Evolutionary conservation across 2,888 invertebrate genomes (phyloP), one percentile per base, ranked within the genome.

Genomic region (Coelinius sp.): DNA sequence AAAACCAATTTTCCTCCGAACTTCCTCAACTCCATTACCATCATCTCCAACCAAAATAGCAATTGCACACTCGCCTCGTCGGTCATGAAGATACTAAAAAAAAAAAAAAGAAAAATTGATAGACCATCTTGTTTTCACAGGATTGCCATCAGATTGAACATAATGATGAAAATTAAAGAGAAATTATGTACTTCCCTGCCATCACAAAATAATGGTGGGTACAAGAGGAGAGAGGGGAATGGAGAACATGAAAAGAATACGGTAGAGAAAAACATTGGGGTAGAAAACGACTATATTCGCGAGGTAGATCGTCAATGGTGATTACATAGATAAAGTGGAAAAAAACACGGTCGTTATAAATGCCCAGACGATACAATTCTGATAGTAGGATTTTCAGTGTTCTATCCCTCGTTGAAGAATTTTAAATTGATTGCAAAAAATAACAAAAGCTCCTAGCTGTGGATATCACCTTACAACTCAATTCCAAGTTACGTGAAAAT

Each of bases 31-130:
- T 35, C 70, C 73, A 68, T 77, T 76, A 73, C 75, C 72, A 31
- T 64, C 68, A 25, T 53, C 69, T 59, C 38, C 68, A 68, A 76
- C 75, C 1, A 71, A 66, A n/a, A 78, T 75, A 52, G 73, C 75
- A 49, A 79, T 49, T 49, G 68, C 75, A 52, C 79, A 79, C 64
- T 78, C 79, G 25, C 79, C 78, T 49, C 73, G 74, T 7, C 79
- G 75, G 22, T 78, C 77, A 70, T 78, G 78, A 56, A 76, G 75
- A 75, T 78, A 79, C 79, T 79, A 73, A 53, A 67, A 67, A 12
- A 20, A 56, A 46, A 14, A 25, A 6, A 68, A 22, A 56, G 12
- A 66, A 27, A 44, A 17, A 68, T 52, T 38, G 53, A 68, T 56
- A 56, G 31, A 59, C 35, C 59, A 35, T 59, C 35, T 59, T 35